These are phyloP conservation scores for Gymnobelideus leadbeateri DNA, from an alignment of 2,113 vertebrate species.

Conservation along the genomic window DNA sequence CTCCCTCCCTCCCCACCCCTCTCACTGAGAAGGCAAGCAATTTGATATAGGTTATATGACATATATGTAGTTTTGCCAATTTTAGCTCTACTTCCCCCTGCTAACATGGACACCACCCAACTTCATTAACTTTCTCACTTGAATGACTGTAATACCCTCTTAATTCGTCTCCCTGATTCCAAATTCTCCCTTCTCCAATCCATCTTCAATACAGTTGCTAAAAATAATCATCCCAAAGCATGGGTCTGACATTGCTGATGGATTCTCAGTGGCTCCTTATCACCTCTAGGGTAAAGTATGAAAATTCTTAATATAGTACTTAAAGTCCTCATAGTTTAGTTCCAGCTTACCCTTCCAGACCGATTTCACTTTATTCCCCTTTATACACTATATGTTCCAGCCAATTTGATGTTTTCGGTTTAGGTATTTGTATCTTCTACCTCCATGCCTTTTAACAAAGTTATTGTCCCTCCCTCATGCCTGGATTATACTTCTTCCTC, in stretches of 20 bases:
- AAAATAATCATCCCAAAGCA: background rate
- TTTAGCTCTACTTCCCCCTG: background rate
- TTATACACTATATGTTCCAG: background rate
- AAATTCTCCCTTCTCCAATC: background rate
- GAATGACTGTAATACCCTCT: background rate
- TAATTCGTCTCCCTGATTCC: background rate
- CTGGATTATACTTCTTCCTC: background rate
- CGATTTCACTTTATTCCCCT: background rate
- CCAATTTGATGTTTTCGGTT: background rate
- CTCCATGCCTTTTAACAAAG: background rate
- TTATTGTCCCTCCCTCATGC: background rate
- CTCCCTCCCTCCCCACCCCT: too few relatives aligned
- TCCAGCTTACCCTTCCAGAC: background rate
- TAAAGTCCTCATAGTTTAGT: background rate
- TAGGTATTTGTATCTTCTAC: background rate
- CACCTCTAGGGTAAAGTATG: background rate
- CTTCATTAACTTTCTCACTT: background rate
- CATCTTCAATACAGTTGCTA: background rate
- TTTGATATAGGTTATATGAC: too few relatives aligned
- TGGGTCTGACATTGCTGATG: background rate
- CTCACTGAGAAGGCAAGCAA: too few relatives aligned
- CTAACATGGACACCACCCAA: background rate
- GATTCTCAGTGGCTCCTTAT: background rate
- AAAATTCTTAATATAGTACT: background rate
- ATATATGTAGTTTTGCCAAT: background rate